Percentiles rank a stretch among this genome's conserved stretches.
phyloP scores from a whole-genome alignment of 2,888 invertebrate genomes.

The Chromoteleia sp. region DNA sequence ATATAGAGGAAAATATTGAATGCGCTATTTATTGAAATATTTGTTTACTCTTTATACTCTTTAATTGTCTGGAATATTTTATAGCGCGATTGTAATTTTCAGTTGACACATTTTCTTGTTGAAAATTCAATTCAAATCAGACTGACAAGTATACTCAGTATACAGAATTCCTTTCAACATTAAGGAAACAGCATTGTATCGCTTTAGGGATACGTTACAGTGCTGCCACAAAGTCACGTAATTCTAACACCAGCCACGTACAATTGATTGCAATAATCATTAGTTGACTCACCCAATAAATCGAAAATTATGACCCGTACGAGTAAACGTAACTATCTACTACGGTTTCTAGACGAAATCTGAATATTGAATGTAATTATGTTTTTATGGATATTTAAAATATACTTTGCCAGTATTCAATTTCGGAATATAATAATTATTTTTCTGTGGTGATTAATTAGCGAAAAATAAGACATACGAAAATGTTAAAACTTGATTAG shows the following conservation, averaged over 20 bases:
- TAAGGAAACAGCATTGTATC: constrained; percentile 19
- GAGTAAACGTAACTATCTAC: not conserved
- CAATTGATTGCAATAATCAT: constrained; percentile 36
- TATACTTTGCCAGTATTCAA: no score
- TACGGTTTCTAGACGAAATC: no score
- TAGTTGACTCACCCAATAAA: not conserved
- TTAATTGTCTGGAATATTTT: not conserved
- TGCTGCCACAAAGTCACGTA: constrained; percentile 27
- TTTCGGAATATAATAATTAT: no score
- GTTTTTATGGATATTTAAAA: no score
- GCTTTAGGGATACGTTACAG: constrained; percentile 23
- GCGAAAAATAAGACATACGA: no score
- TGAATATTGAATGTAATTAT: no score
- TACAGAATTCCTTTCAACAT: constrained; percentile 22
- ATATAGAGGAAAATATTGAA: not conserved
- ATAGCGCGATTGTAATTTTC: not conserved
- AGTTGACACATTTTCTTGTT: constrained; percentile 1
- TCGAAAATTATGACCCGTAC: constrained; percentile 13
- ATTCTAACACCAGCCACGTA: constrained; percentile 6
- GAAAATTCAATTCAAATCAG: constrained; percentile 7
- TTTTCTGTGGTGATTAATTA: no score
- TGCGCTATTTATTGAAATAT: not conserved
- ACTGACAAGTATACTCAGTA: constrained; percentile 10
- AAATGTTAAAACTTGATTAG: no score
- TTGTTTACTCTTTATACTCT: no score